A percentile compares a stretch with the other conserved stretches of the same genome.
Evolutionary conservation across 30 jellyfish, hydroid and myxozoan species (phyloP).

Genomic region (Clytia hemisphaerica): DNA sequence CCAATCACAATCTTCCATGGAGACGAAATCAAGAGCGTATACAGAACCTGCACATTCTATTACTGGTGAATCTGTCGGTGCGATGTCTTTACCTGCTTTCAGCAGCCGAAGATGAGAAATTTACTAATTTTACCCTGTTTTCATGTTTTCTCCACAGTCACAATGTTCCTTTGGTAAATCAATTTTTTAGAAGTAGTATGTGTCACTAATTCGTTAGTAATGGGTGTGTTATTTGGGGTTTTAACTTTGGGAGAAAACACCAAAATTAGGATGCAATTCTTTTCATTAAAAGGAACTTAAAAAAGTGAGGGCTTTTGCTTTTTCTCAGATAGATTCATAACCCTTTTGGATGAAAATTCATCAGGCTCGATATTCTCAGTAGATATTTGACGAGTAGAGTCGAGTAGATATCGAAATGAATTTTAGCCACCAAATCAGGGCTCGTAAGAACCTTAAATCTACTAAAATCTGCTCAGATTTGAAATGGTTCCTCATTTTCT

Average conservation of each 20-base stretch:
- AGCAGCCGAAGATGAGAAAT: neutral
- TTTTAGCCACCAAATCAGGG: too few relatives aligned
- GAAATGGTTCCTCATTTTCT: too few relatives aligned
- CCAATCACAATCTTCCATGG: conserved; percentile 18
- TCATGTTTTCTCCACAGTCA: conserved; percentile 73
- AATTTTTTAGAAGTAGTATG: conserved; percentile 67
- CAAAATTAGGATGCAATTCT: too few relatives aligned
- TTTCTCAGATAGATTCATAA: neutral
- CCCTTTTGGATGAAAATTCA: too few relatives aligned
- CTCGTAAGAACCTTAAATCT: conserved; percentile 82
- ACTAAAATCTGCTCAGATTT: conserved; percentile 86
- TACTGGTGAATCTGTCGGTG: conserved; percentile 2
- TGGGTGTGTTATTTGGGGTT: too few relatives aligned
- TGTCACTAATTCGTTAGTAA: too few relatives aligned
- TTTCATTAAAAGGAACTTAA: too few relatives aligned
- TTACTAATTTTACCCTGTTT: too few relatives aligned
- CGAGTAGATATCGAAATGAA: too few relatives aligned
- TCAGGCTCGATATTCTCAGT: too few relatives aligned
- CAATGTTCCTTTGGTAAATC: conserved; percentile 42
- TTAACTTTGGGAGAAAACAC: too few relatives aligned
- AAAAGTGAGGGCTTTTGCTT: neutral
- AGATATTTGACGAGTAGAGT: too few relatives aligned
- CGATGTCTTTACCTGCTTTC: conserved; percentile 7
- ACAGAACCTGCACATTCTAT: conserved; percentile 24
- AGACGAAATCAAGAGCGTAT: conserved; percentile 10